A percentile compares a stretch with the other conserved stretches of the same genome.
Evolutionary conservation across 2,113 vertebrate genomes (phyloP).

Genomic region (Desmodus rotundus): DNA sequence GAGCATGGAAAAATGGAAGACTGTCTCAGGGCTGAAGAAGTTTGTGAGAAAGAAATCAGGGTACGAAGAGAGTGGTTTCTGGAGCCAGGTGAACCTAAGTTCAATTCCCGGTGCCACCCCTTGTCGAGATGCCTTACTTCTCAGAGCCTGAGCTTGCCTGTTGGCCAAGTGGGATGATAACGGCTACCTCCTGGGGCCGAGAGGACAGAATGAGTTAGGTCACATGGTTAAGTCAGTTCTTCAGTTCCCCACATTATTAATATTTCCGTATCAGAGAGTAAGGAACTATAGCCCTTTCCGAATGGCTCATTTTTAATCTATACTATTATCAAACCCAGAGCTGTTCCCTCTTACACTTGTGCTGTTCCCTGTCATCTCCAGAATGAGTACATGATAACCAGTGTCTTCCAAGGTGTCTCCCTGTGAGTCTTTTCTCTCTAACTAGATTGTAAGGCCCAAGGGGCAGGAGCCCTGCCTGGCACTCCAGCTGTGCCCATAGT

Average conservation of each 20-base stretch:
- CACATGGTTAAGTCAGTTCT: not conserved
- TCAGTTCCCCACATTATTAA: rapidly evolving
- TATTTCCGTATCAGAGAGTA: not conserved
- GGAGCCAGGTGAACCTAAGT: not conserved
- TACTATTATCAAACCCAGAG: rapidly evolving
- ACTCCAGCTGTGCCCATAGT: rapidly evolving
- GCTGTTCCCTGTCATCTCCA: not conserved
- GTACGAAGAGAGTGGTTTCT: not conserved
- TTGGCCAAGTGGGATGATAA: rapidly evolving
- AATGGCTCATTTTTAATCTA: not conserved
- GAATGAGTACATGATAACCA: not conserved
- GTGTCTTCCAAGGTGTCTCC: not conserved
- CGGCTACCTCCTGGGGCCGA: rapidly evolving
- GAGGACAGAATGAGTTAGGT: not conserved
- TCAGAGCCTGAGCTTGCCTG: not conserved
- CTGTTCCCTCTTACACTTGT: rapidly evolving
- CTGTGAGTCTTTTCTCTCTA: not conserved
- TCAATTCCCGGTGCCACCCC: rapidly evolving
- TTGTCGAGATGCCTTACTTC: not conserved
- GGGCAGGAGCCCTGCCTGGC: rapidly evolving
- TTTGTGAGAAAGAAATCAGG: not conserved
- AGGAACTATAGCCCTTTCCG: not conserved
- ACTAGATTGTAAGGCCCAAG: not conserved
- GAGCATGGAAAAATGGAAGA: rapidly evolving
- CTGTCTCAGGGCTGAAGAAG: rapidly evolving